Percentiles rank a stretch among this genome's conserved stretches.
phyloP scores from a whole-genome alignment of 2,113 vertebrate genomes.

The Entelurus aequoreus region DNA sequence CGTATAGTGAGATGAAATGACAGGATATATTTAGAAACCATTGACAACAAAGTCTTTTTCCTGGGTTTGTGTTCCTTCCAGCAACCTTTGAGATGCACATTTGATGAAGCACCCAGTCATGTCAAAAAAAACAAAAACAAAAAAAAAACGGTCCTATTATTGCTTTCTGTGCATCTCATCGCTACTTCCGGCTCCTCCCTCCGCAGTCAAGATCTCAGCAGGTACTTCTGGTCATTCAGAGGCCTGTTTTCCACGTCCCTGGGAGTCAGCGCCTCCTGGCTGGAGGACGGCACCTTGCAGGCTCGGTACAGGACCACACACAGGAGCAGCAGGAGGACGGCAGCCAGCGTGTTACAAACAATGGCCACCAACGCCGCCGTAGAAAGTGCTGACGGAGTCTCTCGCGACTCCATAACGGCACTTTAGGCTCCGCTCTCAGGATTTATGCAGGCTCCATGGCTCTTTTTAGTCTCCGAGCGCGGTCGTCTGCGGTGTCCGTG shows the following conservation, averaged over 20 bases:
- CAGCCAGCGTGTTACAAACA: constrained; percentile 69
- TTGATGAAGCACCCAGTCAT: not conserved
- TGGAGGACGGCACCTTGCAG: constrained; percentile 74
- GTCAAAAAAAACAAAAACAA: not conserved
- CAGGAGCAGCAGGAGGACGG: constrained; percentile 69
- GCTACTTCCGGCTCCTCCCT: constrained; percentile 34
- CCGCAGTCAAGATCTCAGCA: constrained; percentile 67
- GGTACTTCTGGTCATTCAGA: constrained; percentile 67
- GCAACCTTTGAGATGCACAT: not conserved
- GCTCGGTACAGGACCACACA: constrained; percentile 72
- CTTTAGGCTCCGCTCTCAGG: not conserved
- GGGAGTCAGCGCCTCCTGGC: constrained; percentile 61
- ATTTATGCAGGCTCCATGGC: constrained; percentile 13
- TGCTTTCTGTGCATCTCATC: constrained; percentile 6
- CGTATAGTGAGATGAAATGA: constrained; percentile 23
- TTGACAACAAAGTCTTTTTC: constrained; percentile 24
- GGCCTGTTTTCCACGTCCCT: constrained; percentile 44
- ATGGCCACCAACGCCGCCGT: constrained; percentile 75
- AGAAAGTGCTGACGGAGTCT: constrained; percentile 51
- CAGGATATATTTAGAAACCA: constrained; percentile 49
- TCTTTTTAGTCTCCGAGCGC: constrained; percentile 1
- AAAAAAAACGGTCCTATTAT: constrained; percentile 6
- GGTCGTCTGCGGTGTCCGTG: not conserved
- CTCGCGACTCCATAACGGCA: constrained; percentile 53
- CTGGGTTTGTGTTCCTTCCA: constrained; percentile 1